A percentile compares a stretch with the other conserved stretches of the same genome.
phyloP scores from a whole-genome alignment of 2,113 vertebrate genomes.

The Cnemophilus loriae region DNA sequence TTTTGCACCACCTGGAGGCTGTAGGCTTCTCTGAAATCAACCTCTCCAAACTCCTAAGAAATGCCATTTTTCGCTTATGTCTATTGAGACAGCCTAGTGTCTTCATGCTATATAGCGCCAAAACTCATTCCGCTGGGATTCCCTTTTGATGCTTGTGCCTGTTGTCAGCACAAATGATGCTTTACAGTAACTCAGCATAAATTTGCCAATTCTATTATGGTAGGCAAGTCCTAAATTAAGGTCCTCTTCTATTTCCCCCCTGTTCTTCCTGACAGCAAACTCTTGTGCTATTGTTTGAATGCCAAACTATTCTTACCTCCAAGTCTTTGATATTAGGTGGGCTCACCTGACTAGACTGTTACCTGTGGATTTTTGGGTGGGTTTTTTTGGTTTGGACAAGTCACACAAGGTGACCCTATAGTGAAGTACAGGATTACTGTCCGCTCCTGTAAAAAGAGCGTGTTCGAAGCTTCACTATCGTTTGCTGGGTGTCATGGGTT shows the following conservation, averaged over 20 bases:
- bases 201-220: neutral
- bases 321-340: neutral
- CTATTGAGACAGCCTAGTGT: neutral
- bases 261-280: neutral
- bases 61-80: neutral
- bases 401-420: neutral
- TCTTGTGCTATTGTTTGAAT: neutral
- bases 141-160: neutral
- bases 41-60: neutral
- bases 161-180: neutral
- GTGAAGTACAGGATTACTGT: neutral
- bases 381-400: neutral
- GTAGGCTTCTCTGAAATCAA: neutral
- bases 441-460: neutral
- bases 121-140: neutral
- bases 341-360: neutral
- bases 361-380: neutral
- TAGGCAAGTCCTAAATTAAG: neutral
- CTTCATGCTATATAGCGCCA: neutral
- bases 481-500: neutral
- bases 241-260: neutral
- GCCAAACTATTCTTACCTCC: neutral
- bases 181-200: neutral
- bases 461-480: neutral
- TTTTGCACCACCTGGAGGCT: conserved; percentile 1